Evolutionary conservation across 2,888 invertebrate species (phyloP), one percentile per base, ranked within the genome.

Genomic region (Muscina levida): DNA sequence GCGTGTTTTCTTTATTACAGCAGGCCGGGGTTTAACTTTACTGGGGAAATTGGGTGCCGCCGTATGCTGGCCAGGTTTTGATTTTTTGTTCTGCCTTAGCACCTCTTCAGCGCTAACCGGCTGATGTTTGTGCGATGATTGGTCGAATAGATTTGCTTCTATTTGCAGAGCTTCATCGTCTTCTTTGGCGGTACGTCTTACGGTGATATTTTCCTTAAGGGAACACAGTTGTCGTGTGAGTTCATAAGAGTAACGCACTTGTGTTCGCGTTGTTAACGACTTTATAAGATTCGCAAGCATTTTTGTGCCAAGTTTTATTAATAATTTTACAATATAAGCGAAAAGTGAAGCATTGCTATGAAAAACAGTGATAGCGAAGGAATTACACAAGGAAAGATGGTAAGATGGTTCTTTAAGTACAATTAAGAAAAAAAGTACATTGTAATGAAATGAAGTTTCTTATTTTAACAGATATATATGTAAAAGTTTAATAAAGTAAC

Each of bases 71-170:
- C 6, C 1, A 56, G 22, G 13, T 17, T 17, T 59, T 5, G 15
- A 19, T 59, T 59, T 37, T 67, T 44, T 26, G 1, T 73, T 13
- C 22, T 57, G 59, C 39, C 83, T 84, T 80, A 87, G 83, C 80
- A 79, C 56, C 37, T 85, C 83, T 70, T 83, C 73, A 73, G 84
- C 85, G 82, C 68, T 84, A 13, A 84, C 82, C 5, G 88, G 87
- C 46, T 85, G 77, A 76, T 86, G 85, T 15, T 82, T 83, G 17
- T 85, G 62, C 10, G 82, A 77, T 1, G 87, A 87, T 77, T 89
- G 87, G 2, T 85, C 87, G 74, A 89, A 89, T 0, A 89, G 84
- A 72, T 79, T 87, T 1, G 86, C 83, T 68, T 86, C 88, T 44
- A 88, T 88, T 19, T 86, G 84, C 17, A 87, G 46, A 0, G 84